Evolutionary conservation across 2,113 vertebrate genomes (phyloP).

Genomic region (Calyptomena viridis): DNA sequence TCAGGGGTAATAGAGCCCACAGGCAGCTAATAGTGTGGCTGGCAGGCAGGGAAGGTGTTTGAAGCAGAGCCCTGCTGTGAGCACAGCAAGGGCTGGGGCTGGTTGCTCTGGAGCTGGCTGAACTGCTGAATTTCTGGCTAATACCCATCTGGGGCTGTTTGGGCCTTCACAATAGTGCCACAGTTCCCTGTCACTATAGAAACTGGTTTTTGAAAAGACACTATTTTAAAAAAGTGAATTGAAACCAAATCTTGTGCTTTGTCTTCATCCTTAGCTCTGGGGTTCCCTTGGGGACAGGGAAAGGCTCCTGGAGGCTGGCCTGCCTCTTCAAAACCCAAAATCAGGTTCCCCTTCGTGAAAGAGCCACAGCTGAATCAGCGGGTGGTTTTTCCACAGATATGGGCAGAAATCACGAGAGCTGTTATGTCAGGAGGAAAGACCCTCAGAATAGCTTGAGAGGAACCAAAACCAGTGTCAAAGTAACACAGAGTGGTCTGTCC

Average conservation of each 20-base stretch:
- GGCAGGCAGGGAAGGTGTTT: neutral
- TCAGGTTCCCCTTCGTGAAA: neutral
- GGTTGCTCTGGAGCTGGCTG: neutral
- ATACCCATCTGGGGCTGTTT: neutral
- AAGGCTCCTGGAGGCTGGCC: neutral
- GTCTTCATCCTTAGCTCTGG: neutral
- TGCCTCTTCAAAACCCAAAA: neutral
- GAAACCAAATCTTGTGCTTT: constrained; percentile 18
- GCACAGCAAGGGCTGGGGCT: neutral
- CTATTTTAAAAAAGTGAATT: constrained; percentile 25
- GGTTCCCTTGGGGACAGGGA: neutral
- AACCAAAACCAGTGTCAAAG: neutral
- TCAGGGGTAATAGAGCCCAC: neutral
- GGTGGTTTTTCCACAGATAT: neutral
- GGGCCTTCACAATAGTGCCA: constrained; percentile 46
- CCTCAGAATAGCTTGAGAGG: neutral
- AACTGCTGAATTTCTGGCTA: constrained; percentile 6
- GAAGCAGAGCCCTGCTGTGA: neutral
- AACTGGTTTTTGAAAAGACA: constrained; percentile 35
- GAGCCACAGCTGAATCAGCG: neutral
- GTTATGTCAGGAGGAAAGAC: neutral
- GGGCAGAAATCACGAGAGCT: neutral
- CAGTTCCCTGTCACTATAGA: constrained; percentile 58
- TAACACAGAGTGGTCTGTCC: neutral
- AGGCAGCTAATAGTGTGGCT: neutral